These are phyloP conservation scores for Lycia hirtaria DNA, from an alignment of 2,888 invertebrate genomes.

Conservation along the genomic window DNA sequence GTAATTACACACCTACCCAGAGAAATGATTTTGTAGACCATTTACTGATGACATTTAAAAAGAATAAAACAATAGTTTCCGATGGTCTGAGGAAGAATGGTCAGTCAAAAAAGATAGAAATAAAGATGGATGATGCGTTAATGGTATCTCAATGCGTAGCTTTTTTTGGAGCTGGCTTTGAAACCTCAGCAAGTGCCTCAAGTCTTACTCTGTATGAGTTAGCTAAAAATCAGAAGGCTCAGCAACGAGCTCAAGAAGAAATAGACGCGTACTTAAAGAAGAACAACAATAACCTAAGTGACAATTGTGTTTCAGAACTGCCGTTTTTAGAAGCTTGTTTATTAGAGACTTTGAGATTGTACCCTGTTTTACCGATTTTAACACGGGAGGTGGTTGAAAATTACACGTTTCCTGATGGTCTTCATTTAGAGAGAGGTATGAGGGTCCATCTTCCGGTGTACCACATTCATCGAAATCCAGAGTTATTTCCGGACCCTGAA, in stretches of 20 bases:
- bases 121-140: neutral
- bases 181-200: constrained; percentile 13
- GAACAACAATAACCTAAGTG: constrained; percentile 41
- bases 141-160: constrained; percentile 12
- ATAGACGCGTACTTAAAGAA: constrained; percentile 48
- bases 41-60: neutral
- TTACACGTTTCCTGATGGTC: constrained; percentile 49
- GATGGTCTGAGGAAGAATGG: constrained; percentile 4
- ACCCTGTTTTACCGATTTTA: constrained; percentile 48
- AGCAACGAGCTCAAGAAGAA: constrained; percentile 40
- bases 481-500: constrained; percentile 52
- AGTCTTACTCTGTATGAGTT: constrained; percentile 19
- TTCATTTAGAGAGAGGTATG: constrained; percentile 48
- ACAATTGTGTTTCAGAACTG: constrained; percentile 49
- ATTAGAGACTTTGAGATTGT: constrained; percentile 50
- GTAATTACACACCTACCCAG: neutral
- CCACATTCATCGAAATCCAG: constrained; percentile 48
- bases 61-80: neutral
- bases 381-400: constrained; percentile 49
- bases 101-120: neutral
- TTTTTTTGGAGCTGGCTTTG: constrained; percentile 20
- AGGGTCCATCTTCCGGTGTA: constrained; percentile 54
- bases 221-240: constrained; percentile 15
- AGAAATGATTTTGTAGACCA: constrained; percentile 13
- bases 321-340: constrained; percentile 53